Conservation (phyloP, 1,140 invertebrate species). For the Drosophila subpulchrella region DNA sequence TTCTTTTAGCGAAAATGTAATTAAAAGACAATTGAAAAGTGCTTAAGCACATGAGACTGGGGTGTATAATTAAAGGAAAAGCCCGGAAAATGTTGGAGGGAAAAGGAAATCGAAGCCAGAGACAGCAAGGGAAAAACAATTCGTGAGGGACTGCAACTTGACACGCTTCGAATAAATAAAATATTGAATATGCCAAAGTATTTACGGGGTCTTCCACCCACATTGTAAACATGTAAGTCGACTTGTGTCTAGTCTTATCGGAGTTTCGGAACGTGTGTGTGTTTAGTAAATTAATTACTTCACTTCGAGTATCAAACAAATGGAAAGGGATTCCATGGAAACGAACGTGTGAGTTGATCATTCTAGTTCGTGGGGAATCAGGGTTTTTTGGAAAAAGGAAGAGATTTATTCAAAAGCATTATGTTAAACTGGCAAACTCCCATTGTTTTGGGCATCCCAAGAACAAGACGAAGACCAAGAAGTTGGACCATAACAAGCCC, state of each 20-base stretch:
- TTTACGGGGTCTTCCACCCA: conserved; percentile 45
- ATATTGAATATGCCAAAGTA: conserved; percentile 68
- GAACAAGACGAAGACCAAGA: conserved; percentile 20
- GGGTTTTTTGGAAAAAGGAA: background rate
- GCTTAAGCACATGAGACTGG: conserved; percentile 61
- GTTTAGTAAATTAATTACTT: conserved; percentile 74
- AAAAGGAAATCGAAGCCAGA: conserved; percentile 3
- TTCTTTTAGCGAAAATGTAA: conserved; percentile 19
- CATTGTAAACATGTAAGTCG: conserved; percentile 2
- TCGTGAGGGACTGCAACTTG: conserved; percentile 38
- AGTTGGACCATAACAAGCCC: conserved; percentile 14
- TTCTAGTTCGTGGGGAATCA: background rate
- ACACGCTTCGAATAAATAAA: conserved; percentile 67
- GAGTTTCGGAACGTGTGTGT: conserved; percentile 32
- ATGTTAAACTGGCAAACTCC: conserved; percentile 69
- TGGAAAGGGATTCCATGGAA: background rate
- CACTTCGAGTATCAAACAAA: conserved; percentile 36
- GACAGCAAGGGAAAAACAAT: background rate
- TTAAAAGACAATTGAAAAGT: conserved; percentile 70
- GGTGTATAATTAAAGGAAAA: conserved; percentile 12
- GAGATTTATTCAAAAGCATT: conserved; percentile 27
- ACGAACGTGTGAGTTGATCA: conserved; percentile 10
- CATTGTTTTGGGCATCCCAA: conserved; percentile 53
- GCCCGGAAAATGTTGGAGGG: conserved; percentile 29
- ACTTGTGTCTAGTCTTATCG: background rate